Evolutionary conservation across 2,113 vertebrate genomes (phyloP).

Genomic region (Chloropsis cyanopogon): DNA sequence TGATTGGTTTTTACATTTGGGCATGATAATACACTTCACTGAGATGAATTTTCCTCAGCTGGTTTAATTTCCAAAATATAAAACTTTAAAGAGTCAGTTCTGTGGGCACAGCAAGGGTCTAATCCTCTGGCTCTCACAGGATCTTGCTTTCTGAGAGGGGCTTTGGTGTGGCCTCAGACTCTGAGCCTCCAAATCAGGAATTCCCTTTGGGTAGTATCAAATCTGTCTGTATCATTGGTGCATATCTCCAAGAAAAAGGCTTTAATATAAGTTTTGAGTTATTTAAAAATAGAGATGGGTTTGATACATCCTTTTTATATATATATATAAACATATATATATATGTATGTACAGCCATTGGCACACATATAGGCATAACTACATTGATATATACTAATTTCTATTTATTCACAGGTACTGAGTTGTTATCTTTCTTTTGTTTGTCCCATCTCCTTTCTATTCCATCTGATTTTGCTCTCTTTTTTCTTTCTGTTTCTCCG

Average conservation of each 20-base stretch:
- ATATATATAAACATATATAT: not conserved
- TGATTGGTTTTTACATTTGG: not conserved
- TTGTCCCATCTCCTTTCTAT: not conserved
- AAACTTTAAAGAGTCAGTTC: not conserved
- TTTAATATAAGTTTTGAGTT: not conserved
- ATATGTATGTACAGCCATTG: fast-evolving
- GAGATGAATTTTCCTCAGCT: not conserved
- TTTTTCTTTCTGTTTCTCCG: not conserved
- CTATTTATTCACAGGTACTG: not conserved
- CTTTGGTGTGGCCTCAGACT: not conserved
- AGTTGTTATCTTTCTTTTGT: not conserved
- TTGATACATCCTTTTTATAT: not conserved
- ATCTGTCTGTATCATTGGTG: not conserved
- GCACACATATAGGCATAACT: not conserved
- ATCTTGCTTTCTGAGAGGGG: not conserved
- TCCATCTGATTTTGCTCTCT: not conserved
- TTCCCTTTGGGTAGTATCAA: not conserved
- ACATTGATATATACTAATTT: not conserved
- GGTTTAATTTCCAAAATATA: not conserved
- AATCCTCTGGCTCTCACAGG: not conserved
- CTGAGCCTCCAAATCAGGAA: not conserved
- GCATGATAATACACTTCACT: not conserved
- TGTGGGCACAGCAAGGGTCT: not conserved
- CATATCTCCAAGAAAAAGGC: not conserved
- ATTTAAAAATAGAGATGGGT: not conserved